Conservation (phyloP, 2,113 vertebrate genomes). For the Prochilodus magdalenae region DNA sequence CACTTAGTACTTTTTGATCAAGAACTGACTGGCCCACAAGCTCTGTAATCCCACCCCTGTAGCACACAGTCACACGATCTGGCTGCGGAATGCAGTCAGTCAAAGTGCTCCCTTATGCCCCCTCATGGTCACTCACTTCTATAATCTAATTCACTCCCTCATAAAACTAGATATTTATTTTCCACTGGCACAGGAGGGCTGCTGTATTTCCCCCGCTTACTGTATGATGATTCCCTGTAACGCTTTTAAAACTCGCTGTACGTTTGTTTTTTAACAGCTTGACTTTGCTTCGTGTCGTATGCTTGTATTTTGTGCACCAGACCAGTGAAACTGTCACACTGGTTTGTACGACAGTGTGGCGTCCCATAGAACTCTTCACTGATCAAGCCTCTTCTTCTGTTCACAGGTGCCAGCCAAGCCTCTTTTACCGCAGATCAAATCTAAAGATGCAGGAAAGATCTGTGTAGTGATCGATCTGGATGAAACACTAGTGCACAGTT, state of each 20-base stretch:
- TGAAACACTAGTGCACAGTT: constrained; percentile 83
- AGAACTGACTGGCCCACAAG: constrained; percentile 46
- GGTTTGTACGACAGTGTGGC: not conserved
- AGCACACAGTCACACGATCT: constrained; percentile 51
- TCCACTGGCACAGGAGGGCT: not conserved
- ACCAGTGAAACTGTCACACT: not conserved
- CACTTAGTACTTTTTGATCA: constrained; percentile 43
- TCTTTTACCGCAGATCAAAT: constrained; percentile 77
- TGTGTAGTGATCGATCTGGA: constrained; percentile 84
- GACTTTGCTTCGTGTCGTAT: not conserved
- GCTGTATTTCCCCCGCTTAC: not conserved
- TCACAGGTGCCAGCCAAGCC: constrained; percentile 76
- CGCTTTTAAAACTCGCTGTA: not conserved
- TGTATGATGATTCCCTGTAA: not conserved
- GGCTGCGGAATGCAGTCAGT: constrained; percentile 49
- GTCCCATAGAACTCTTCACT: not conserved
- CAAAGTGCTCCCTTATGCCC: constrained; percentile 55
- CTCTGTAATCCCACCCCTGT: constrained; percentile 46
- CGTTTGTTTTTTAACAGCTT: constrained; percentile 15
- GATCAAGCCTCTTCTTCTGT: constrained; percentile 15
- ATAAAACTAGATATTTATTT: constrained; percentile 11
- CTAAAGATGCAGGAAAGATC: constrained; percentile 81
- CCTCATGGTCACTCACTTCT: constrained; percentile 49
- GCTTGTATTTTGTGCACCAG: not conserved
- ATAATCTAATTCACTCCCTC: constrained; percentile 40